Evolutionary conservation across 2,113 vertebrate species (phyloP).

Genomic region (Notarius lentiginosus): DNA sequence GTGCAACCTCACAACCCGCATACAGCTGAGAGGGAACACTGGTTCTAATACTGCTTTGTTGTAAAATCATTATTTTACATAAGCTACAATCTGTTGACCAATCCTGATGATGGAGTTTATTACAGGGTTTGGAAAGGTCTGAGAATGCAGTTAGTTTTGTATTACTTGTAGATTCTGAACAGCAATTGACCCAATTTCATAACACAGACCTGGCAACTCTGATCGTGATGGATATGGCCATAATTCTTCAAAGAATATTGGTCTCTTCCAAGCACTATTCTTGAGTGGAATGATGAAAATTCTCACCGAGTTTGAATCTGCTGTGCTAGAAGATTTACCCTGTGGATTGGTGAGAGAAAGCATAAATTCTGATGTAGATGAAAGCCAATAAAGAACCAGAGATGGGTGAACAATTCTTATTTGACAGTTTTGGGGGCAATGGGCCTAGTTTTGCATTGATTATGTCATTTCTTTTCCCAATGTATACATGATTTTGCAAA

Average conservation of each 20-base stretch:
- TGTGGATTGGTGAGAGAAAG: background rate
- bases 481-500: conserved; percentile 4
- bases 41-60: background rate
- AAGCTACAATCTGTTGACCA: background rate
- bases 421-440: background rate
- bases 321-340: background rate
- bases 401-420: background rate
- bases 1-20: background rate
- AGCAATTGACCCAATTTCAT: background rate
- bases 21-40: background rate
- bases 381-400: background rate
- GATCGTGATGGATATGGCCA: background rate
- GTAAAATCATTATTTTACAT: background rate
- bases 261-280: background rate
- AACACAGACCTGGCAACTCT: background rate
- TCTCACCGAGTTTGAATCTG: conserved; percentile 2
- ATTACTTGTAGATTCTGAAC: background rate
- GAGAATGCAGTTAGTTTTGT: background rate
- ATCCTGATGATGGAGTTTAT: background rate
- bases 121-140: background rate
- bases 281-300: background rate
- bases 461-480: background rate
- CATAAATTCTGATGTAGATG: background rate
- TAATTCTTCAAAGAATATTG: background rate
- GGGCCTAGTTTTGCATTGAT: background rate